Evolutionary conservation across 2,797 vertebrate species (phyloP).

Genomic region (Tympanoctomys barrerae): DNA sequence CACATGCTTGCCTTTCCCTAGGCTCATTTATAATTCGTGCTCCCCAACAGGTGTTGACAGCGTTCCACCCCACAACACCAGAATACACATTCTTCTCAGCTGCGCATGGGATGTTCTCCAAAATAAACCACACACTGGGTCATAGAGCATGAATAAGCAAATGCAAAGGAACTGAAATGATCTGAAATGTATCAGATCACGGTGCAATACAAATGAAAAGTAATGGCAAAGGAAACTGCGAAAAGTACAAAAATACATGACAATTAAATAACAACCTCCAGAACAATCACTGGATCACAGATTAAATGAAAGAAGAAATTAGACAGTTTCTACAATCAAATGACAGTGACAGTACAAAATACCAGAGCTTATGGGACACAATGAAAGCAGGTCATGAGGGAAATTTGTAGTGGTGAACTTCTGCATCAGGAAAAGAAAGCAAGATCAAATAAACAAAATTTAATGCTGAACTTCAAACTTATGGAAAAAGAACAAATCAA

Average conservation of each 20-base stretch:
- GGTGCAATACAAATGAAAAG: not conserved
- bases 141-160: not conserved
- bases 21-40: not conserved
- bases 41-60: not conserved
- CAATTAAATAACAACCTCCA: not conserved
- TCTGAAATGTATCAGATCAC: not conserved
- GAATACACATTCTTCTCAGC: not conserved
- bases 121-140: not conserved
- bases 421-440: not conserved
- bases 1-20: not conserved
- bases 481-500: not conserved
- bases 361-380: not conserved
- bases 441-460: not conserved
- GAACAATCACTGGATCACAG: not conserved
- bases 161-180: not conserved
- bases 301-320: not conserved
- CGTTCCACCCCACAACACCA: not conserved
- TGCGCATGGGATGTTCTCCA: not conserved
- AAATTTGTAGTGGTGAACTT: not conserved
- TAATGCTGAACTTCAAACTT: not conserved
- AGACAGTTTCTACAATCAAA: not conserved
- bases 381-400: not conserved
- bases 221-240: not conserved
- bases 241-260: not conserved
- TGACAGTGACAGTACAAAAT: not conserved